A percentile compares a stretch with the other conserved stretches of the same genome.
Conservation (phyloP, 2,888 invertebrate species). For the Seira ritae region DNA sequence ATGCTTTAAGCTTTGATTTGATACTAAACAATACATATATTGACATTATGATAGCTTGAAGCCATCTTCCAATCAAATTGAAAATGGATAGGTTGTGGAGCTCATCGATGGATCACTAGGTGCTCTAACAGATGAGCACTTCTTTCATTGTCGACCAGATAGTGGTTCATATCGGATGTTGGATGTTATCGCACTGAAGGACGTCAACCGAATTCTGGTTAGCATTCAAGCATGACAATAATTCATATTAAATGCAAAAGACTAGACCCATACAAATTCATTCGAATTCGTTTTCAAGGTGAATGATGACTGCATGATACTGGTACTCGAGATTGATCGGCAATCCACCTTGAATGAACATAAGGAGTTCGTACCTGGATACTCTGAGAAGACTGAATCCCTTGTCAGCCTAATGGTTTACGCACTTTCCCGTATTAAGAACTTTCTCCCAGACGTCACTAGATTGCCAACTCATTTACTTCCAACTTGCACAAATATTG, state of each 20-base stretch:
- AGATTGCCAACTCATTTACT: conserved; percentile 37
- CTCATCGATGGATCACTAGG: conserved; percentile 24
- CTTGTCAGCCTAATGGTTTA: conserved; percentile 60
- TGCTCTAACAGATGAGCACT: conserved; percentile 34
- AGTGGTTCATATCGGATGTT: conserved; percentile 11
- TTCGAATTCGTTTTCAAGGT: too few species aligned
- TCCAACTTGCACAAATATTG: conserved; percentile 34
- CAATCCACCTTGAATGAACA: conserved; percentile 41
- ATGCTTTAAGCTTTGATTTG: too few species aligned
- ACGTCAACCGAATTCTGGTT: conserved; percentile 43
- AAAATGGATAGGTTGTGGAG: conserved; percentile 20
- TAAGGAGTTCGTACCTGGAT: conserved; percentile 61
- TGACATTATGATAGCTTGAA: too few species aligned
- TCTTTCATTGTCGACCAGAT: conserved; percentile 23
- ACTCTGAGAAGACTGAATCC: conserved; percentile 66
- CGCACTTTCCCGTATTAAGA: conserved; percentile 49
- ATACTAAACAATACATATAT: too few species aligned
- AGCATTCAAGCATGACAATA: too few species aligned
- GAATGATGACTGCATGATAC: conserved; percentile 18
- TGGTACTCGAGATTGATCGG: conserved; percentile 37
- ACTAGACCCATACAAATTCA: too few species aligned
- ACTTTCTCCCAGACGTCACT: conserved; percentile 48
- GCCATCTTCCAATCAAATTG: too few species aligned
- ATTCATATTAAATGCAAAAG: too few species aligned
- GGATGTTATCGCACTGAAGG: conserved; percentile 34